Evolutionary conservation across 1,140 invertebrate genomes (phyloP).

Genomic region (Euura lappo): DNA sequence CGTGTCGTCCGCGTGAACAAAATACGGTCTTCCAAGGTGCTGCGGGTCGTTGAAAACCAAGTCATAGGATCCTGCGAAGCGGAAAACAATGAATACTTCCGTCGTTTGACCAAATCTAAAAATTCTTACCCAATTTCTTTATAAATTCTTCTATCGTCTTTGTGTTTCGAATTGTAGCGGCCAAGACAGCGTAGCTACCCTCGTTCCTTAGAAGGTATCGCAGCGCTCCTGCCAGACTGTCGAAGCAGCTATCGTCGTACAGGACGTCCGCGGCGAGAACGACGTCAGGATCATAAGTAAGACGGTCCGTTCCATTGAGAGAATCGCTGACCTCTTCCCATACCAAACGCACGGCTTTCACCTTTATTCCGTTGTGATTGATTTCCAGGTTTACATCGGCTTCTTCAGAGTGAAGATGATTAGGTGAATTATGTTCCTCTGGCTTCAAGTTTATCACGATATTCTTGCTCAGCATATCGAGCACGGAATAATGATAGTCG

Average conservation of each 20-base stretch:
- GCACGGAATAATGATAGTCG: conserved; percentile 62
- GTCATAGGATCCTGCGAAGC: conserved; percentile 39
- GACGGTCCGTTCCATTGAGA: conserved; percentile 22
- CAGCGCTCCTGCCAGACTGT: conserved; percentile 50
- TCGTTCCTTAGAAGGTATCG: conserved; percentile 41
- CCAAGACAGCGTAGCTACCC: conserved; percentile 52
- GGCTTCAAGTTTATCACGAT: conserved; percentile 51
- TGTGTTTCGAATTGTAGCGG: conserved; percentile 60
- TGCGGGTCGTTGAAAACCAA: conserved; percentile 42
- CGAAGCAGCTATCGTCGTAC: conserved; percentile 59
- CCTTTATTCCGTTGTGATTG: conserved; percentile 30
- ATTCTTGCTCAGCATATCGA: conserved; percentile 58
- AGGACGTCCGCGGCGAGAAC: conserved; percentile 64
- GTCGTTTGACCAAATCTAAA: conserved; percentile 23
- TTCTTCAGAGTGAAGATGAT: conserved; percentile 14
- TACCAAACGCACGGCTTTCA: conserved; percentile 53
- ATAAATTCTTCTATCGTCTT: conserved; percentile 57
- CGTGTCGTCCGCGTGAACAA: conserved; percentile 34
- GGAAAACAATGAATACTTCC: conserved; percentile 28
- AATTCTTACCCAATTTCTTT: conserved; percentile 48
- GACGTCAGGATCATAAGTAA: conserved; percentile 47
- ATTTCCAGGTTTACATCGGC: conserved; percentile 26
- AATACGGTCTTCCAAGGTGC: conserved; percentile 28
- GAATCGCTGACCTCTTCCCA: conserved; percentile 59
- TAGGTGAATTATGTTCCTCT: conserved; percentile 12